Evolutionary conservation across 2,797 vertebrate species (phyloP), one percentile per base, ranked within the genome.

Genomic region (Menidia menidia): DNA sequence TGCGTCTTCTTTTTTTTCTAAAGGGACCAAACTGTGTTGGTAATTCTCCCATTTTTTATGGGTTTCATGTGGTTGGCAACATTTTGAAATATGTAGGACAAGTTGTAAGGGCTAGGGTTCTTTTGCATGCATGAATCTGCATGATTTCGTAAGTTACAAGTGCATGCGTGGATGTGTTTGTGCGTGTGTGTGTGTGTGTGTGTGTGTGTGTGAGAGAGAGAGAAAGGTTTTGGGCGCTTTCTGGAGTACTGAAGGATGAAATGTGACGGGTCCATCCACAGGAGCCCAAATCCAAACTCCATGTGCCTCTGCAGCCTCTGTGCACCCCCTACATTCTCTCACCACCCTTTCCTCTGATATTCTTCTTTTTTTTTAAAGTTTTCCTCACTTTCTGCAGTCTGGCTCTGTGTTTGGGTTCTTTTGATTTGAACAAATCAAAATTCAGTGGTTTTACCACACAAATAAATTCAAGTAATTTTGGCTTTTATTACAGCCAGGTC

Each of bases 261-360:
- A 89, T 78, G 65, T 90, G 84, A 87, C 78, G 73, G 83, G 31
- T 86, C 75, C 59, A 68, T 88, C 81, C 63, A 69, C 75, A 78
- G 68, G 70, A 86, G 68, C 82, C 80, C 92, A 90, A 90, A 95
- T 92, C 88, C 89, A 91, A 94, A 92, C 91, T 93, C 92, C 91
- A 60, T 95, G 92, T 95, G 93, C 85, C 75, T 68, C 12, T 45
- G 58, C 59, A 88, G 92, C 82, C 76, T 75, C 51, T 35, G 45
- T 59, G 83, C 53, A 63, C 7, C 30, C 44, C 51, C 11, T 5
- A 2, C 13, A 18, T 18, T 18, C 68, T 52, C 41, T 64, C 66
- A 67, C 30, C 52, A 41, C 59, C 59, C 65, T 70, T 57, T n/a
- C 68, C 71, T 69, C 47, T 72, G 41, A 42, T 68, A 60, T 65